phyloP scores from a whole-genome alignment of 1,140 invertebrate species.

The Spodoptera litura region DNA sequence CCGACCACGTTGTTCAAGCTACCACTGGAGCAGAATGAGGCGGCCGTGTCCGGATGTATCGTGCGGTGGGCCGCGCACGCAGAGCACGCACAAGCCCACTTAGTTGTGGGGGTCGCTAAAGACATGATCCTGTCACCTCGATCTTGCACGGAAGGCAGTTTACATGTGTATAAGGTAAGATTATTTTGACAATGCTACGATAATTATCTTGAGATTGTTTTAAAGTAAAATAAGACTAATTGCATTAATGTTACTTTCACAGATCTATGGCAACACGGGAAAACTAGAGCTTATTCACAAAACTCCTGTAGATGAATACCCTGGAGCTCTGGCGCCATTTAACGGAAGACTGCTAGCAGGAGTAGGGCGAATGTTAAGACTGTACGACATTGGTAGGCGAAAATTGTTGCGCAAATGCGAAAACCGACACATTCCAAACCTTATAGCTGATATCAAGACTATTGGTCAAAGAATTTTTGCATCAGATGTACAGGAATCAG shows the following conservation, averaged over 20 bases:
- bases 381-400: conserved; percentile 98
- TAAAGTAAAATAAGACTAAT: background rate
- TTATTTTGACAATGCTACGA: background rate
- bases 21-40: conserved; percentile 98
- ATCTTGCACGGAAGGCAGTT: conserved; percentile 91
- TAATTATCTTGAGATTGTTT: background rate
- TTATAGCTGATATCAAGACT: conserved; percentile 96
- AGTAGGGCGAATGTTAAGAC: conserved; percentile 95
- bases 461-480: conserved; percentile 98
- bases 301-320: conserved; percentile 97
- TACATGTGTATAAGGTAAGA: conserved; percentile 94
- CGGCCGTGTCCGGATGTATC: conserved; percentile 93
- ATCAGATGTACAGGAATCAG: conserved; percentile 98
- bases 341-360: conserved; percentile 97
- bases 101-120: conserved; percentile 90
- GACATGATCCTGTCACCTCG: conserved; percentile 96
- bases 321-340: conserved; percentile 95
- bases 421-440: conserved; percentile 99
- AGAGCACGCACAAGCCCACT: conserved; percentile 68
- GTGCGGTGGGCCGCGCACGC: conserved; percentile 83
- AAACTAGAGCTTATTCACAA: conserved; percentile 96
- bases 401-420: conserved; percentile 99
- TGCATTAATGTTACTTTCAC: conserved; percentile 38
- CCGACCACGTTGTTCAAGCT: conserved; percentile 92
- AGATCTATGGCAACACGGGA: conserved; percentile 73